A percentile compares a stretch with the other conserved stretches of the same genome.
Evolutionary conservation across 2,888 invertebrate species (phyloP).

Genomic region (Eupithecia abbreviata): DNA sequence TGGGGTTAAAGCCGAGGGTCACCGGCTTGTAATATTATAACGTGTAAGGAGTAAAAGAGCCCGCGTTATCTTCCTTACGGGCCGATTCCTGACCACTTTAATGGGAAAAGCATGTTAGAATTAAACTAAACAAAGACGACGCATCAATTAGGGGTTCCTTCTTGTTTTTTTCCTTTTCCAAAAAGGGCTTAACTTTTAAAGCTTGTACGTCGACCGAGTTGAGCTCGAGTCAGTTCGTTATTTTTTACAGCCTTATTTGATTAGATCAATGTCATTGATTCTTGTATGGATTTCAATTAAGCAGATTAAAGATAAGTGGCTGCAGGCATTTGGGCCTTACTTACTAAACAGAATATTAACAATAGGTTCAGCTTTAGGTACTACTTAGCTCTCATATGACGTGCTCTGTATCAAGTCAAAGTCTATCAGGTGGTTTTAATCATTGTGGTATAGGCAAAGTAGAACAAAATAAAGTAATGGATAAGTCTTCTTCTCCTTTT

Average conservation of each 20-base stretch:
- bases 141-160: conserved; percentile 82
- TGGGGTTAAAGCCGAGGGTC: conserved; percentile 70
- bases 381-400: background rate
- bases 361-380: background rate
- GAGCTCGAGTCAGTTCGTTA: conserved; percentile 70
- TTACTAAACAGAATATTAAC: background rate
- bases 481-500: background rate
- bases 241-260: conserved; percentile 79
- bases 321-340: conserved; percentile 22
- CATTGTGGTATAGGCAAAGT: background rate
- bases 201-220: conserved; percentile 76
- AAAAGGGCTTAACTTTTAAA: conserved; percentile 79
- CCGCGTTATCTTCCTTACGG: conserved; percentile 78
- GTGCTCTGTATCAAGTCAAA: background rate
- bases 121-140: conserved; percentile 85
- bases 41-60: conserved; percentile 82
- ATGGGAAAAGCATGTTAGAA: conserved; percentile 85
- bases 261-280: conserved; percentile 80
- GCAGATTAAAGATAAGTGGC: conserved; percentile 71
- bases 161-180: conserved; percentile 66
- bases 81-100: conserved; percentile 83
- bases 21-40: conserved; percentile 79
- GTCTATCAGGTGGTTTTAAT: background rate
- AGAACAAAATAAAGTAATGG: background rate
- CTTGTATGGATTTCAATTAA: conserved; percentile 81